A percentile compares a stretch with the other conserved stretches of the same genome.
Evolutionary conservation across 2,113 vertebrate species (phyloP).

Genomic region (human (Homo sapiens)): DNA sequence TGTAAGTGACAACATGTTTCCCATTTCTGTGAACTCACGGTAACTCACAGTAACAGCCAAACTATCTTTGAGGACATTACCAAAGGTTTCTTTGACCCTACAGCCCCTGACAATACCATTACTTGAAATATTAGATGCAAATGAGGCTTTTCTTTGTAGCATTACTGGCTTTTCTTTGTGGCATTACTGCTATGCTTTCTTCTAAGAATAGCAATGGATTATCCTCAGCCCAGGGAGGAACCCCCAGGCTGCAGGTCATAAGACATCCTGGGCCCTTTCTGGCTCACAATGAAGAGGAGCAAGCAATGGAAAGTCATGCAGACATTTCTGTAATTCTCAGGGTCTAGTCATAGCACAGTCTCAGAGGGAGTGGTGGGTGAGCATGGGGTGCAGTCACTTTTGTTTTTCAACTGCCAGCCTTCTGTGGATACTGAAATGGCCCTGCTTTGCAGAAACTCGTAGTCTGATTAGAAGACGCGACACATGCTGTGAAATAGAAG

Average conservation of each 20-base stretch:
- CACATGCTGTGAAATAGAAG: background rate
- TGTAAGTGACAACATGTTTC: background rate
- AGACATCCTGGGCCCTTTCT: background rate
- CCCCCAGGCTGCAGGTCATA: background rate
- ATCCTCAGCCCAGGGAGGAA: background rate
- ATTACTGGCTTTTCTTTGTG: background rate
- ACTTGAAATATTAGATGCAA: background rate
- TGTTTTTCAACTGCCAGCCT: background rate
- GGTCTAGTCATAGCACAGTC: background rate
- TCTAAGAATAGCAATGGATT: background rate
- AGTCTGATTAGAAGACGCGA: background rate
- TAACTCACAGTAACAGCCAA: background rate
- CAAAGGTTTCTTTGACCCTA: background rate
- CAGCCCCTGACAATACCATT: background rate
- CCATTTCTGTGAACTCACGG: constrained; percentile 4
- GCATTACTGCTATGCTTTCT: background rate
- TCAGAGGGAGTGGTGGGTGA: background rate
- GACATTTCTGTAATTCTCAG: background rate
- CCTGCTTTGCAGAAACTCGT: background rate
- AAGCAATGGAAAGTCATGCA: background rate
- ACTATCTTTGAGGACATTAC: background rate
- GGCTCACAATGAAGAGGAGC: background rate
- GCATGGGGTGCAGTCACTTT: background rate
- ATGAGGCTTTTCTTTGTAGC: background rate
- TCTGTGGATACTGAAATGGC: background rate